Percentiles rank a stretch among this genome's conserved stretches.
Conservation (phyloP, 2,797 vertebrate species). For the Siniperca obscura region DNA sequence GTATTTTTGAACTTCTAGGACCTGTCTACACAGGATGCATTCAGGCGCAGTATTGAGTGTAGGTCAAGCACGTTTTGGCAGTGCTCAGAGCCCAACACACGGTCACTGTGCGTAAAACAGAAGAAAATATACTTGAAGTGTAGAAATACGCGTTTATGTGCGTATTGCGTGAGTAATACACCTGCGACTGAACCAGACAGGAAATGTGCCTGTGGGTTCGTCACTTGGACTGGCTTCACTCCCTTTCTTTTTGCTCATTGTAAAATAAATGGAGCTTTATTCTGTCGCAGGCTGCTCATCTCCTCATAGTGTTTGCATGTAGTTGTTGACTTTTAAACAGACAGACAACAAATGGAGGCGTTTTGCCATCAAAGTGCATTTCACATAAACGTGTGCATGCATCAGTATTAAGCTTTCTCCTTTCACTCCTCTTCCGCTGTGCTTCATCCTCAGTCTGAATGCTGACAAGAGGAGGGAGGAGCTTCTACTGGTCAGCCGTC, state of each 20-base stretch:
- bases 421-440: not conserved
- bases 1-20: no score
- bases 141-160: no score
- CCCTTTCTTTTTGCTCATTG: not conserved
- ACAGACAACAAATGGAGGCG: no score
- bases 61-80: no score
- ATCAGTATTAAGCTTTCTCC: not conserved
- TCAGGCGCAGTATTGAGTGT: not conserved
- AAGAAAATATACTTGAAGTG: not conserved
- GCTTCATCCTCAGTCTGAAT: constrained; percentile 78
- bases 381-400: not conserved
- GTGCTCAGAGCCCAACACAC: no score
- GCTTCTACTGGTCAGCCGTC: constrained; percentile 69
- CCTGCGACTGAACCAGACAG: not conserved
- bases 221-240: no score
- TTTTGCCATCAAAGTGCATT: not conserved
- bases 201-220: not conserved
- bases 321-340: not conserved
- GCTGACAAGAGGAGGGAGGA: constrained; percentile 73
- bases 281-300: not conserved
- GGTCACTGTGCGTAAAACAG: not conserved
- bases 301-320: not conserved
- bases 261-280: not conserved
- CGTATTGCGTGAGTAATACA: not conserved
- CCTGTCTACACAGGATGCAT: not conserved